phyloP scores from a whole-genome alignment of 1,140 invertebrate species.

The Pantala flavescens region DNA sequence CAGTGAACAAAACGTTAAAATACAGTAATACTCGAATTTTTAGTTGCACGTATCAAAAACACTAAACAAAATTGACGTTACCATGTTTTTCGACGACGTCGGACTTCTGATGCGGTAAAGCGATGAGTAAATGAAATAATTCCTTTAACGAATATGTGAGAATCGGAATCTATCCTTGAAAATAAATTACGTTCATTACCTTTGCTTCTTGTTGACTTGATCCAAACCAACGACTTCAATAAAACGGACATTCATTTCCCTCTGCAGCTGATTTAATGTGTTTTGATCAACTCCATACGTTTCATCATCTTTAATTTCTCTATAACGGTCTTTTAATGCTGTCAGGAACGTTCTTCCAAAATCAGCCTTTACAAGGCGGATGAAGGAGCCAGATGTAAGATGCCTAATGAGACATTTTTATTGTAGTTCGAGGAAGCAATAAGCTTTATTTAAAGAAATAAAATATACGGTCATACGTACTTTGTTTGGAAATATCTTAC shows the following conservation, averaged over 20 bases:
- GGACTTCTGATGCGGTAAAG: no score
- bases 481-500: constrained; percentile 63
- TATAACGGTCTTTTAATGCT: constrained; percentile 65
- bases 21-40: no score
- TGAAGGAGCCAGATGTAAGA: constrained; percentile 70
- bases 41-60: no score
- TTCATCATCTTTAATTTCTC: constrained; percentile 40
- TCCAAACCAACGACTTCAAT: constrained; percentile 82
- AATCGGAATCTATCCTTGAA: background rate
- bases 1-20: no score
- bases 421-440: background rate
- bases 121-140: background rate
- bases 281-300: constrained; percentile 45
- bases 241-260: constrained; percentile 61
- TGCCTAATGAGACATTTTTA: constrained; percentile 33
- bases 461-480: background rate
- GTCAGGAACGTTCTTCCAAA: constrained; percentile 55
- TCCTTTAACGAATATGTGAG: background rate
- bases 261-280: constrained; percentile 48
- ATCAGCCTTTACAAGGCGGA: constrained; percentile 67
- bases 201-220: constrained; percentile 69
- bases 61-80: no score
- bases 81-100: no score
- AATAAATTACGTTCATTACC: constrained; percentile 41
- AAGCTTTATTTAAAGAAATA: background rate